Percentiles rank a stretch among this genome's conserved stretches.
Evolutionary conservation across 2,113 vertebrate genomes (phyloP).

Genomic region (Axis porcinus): DNA sequence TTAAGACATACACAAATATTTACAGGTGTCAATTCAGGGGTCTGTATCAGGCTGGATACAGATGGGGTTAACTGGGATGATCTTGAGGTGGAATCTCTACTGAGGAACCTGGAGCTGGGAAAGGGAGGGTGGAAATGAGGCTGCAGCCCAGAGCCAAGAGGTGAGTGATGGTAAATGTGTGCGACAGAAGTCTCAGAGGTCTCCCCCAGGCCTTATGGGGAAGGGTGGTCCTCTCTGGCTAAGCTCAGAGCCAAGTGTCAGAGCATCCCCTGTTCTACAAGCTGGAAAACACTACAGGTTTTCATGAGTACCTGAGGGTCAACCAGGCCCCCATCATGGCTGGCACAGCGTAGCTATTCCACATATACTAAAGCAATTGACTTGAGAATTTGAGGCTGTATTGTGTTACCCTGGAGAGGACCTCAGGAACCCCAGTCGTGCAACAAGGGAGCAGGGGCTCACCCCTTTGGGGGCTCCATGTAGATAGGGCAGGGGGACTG

Average conservation of each 20-base stretch:
- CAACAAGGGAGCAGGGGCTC: neutral
- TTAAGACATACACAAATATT: neutral
- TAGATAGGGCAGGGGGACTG: accelerated
- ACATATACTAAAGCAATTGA: neutral
- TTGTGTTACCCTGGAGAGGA: neutral
- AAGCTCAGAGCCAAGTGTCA: neutral
- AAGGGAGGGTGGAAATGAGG: accelerated
- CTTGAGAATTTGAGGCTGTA: neutral
- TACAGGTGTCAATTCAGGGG: neutral
- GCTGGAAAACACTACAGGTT: neutral
- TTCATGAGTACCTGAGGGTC: neutral
- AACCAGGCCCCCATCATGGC: neutral
- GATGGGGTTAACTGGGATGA: neutral
- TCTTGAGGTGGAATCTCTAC: neutral
- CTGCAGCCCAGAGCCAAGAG: neutral
- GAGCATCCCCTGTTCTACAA: accelerated
- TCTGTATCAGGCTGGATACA: neutral
- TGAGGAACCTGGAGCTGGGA: neutral
- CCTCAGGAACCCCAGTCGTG: neutral
- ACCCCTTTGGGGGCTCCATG: neutral
- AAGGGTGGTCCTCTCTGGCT: neutral
- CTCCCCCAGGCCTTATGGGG: accelerated
- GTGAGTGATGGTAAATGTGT: accelerated
- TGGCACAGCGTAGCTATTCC: too few species aligned
- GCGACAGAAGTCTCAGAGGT: too few species aligned